phyloP scores from a whole-genome alignment of 2,797 vertebrate genomes.

The Takifugu rubripes region DNA sequence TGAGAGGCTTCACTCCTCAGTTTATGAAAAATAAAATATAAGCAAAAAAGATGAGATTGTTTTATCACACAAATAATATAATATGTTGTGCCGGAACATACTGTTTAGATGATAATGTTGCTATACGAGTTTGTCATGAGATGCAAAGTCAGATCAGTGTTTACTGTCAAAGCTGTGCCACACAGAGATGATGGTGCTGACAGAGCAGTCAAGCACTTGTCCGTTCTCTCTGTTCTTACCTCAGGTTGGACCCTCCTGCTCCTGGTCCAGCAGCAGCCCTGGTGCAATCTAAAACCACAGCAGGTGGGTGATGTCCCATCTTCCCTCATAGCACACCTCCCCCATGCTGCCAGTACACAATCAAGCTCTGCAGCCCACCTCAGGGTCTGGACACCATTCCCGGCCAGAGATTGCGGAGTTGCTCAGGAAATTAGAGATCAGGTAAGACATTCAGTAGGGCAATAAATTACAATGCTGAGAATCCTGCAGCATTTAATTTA shows the following conservation, averaged over 20 bases:
- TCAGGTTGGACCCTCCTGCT: conserved; percentile 75
- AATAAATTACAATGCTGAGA: conserved; percentile 8
- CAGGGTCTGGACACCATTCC: conserved; percentile 27
- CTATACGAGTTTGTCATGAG: no score
- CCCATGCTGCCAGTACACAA: conserved; percentile 61
- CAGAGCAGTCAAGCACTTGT: background rate
- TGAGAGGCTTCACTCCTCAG: no score
- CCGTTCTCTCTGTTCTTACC: conserved; percentile 53
- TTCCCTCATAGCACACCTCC: conserved; percentile 67
- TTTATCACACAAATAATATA: no score
- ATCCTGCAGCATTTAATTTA: conserved; percentile 8
- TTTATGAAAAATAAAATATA: no score
- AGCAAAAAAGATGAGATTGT: no score
- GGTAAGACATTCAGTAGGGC: background rate
- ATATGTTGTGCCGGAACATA: no score
- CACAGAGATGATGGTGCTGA: no score
- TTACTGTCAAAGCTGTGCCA: no score
- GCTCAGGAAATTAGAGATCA: conserved; percentile 15
- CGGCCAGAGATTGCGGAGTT: conserved; percentile 4
- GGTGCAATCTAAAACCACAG: conserved; percentile 70
- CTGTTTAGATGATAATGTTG: no score
- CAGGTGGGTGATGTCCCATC: conserved; percentile 66
- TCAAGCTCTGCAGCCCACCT: conserved; percentile 34
- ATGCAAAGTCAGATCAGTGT: no score
- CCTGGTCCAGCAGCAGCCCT: conserved; percentile 72